Percentiles rank a stretch among this genome's conserved stretches.
Conservation (phyloP, 2,113 vertebrate species). For the Marmota flaviventris region DNA sequence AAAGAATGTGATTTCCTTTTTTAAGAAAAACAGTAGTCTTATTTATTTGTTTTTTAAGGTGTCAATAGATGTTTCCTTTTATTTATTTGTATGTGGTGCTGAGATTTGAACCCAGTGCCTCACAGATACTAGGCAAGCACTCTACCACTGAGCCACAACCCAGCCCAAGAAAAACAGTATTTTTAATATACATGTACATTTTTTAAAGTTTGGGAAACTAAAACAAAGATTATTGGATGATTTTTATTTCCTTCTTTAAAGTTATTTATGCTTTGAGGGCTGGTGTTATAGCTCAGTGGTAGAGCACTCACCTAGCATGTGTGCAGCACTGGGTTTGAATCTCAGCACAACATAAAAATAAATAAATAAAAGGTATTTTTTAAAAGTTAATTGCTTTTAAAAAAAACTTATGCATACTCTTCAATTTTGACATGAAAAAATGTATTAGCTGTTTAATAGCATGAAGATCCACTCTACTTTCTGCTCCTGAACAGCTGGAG, state of each 20-base stretch:
- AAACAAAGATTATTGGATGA: background rate
- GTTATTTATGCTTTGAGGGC: background rate
- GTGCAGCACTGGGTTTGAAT: too few relatives aligned
- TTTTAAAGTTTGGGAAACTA: background rate
- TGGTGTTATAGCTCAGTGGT: too few relatives aligned
- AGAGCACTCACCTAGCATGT: too few relatives aligned
- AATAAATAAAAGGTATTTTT: too few relatives aligned
- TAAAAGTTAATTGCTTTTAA: too few relatives aligned
- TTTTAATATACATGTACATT: background rate
- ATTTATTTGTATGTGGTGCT: too few relatives aligned
- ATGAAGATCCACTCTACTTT: background rate
- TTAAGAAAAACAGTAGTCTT: background rate
- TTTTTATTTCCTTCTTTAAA: background rate
- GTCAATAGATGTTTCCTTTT: too few relatives aligned
- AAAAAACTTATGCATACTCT: background rate
- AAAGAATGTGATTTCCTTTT: background rate
- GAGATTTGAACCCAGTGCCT: too few relatives aligned
- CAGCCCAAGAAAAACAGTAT: background rate
- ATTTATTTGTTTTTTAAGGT: too few relatives aligned
- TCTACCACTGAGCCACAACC: too few relatives aligned
- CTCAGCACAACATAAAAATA: too few relatives aligned
- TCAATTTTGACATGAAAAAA: slow-evolving; percentile 11
- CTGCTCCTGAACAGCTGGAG: background rate
- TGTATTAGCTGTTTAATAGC: background rate
- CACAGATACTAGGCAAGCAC: too few relatives aligned